phyloP scores from a whole-genome alignment of 2,797 vertebrate genomes.

The Sus cebifrons region DNA sequence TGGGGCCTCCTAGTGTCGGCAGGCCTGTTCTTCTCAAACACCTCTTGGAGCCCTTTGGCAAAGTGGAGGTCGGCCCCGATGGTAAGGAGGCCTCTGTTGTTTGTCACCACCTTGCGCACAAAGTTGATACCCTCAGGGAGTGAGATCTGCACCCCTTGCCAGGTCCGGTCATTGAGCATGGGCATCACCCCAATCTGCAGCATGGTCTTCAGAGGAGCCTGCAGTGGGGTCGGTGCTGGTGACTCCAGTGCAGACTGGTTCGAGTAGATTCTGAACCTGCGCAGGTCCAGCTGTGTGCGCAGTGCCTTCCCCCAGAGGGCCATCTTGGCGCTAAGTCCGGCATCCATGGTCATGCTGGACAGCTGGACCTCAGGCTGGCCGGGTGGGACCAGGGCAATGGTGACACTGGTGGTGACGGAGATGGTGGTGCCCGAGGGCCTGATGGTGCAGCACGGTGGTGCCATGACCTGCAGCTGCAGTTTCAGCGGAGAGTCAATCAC shows the following conservation, averaged over 20 bases:
- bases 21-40: slow-evolving; percentile 91
- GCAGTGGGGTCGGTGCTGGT: slow-evolving; percentile 96
- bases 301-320: slow-evolving; percentile 94
- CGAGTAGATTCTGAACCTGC: slow-evolving; percentile 98
- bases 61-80: slow-evolving; percentile 97
- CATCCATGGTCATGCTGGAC: slow-evolving; percentile 96
- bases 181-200: slow-evolving; percentile 96
- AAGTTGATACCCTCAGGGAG: slow-evolving; percentile 97
- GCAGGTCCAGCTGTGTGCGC: slow-evolving; percentile 93
- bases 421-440: slow-evolving; percentile 94
- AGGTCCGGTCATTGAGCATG: slow-evolving; percentile 95
- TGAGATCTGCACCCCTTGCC: slow-evolving; percentile 95
- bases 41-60: slow-evolving; percentile 94
- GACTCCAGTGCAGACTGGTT: slow-evolving; percentile 97
- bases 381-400: slow-evolving; percentile 92
- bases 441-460: slow-evolving; percentile 94
- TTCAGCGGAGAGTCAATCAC: slow-evolving; percentile 93
- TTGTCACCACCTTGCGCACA: slow-evolving; percentile 94
- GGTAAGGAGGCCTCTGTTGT: slow-evolving; percentile 97
- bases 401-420: slow-evolving; percentile 92
- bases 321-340: slow-evolving; percentile 93
- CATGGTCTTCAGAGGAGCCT: slow-evolving; percentile 95
- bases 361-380: slow-evolving; percentile 92
- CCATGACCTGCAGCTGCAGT: slow-evolving; percentile 92
- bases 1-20: not conserved